Evolutionary conservation across 2,888 invertebrate species (phyloP).

Genomic region (Rutpela maculata): DNA sequence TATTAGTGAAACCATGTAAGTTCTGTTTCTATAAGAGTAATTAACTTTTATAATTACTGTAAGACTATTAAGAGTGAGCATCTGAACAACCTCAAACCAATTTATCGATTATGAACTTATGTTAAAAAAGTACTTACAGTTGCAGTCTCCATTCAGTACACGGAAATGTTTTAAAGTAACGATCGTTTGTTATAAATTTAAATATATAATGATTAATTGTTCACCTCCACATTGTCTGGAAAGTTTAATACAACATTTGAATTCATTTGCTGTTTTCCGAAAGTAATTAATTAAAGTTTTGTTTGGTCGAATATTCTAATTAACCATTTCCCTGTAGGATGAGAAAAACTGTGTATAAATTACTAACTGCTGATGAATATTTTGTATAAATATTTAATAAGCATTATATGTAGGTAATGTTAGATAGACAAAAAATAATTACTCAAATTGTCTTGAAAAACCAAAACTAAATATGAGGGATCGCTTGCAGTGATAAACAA

Average conservation of each 20-base stretch:
- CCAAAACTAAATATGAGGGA: no score
- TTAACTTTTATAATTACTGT: no score
- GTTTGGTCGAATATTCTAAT: conserved; percentile 36
- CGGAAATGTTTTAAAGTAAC: no score
- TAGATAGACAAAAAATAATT: no score
- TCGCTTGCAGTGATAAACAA: no score
- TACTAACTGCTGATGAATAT: background rate
- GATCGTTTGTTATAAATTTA: background rate
- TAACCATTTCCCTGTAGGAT: conserved; percentile 9
- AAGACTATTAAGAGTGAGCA: no score
- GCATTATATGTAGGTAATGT: no score
- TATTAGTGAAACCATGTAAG: no score
- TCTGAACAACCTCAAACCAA: no score
- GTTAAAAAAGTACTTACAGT: background rate
- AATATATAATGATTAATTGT: background rate
- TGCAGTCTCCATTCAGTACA: background rate
- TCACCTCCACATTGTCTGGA: background rate
- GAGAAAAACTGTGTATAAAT: background rate
- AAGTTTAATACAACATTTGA: background rate
- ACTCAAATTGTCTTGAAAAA: no score
- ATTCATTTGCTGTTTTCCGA: conserved; percentile 28
- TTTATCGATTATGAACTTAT: no score
- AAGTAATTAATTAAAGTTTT: conserved; percentile 34
- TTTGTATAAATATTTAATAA: background rate
- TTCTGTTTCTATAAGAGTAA: no score